Evolutionary conservation across 2,888 invertebrate species (phyloP).

Genomic region (Lobophora halterata): DNA sequence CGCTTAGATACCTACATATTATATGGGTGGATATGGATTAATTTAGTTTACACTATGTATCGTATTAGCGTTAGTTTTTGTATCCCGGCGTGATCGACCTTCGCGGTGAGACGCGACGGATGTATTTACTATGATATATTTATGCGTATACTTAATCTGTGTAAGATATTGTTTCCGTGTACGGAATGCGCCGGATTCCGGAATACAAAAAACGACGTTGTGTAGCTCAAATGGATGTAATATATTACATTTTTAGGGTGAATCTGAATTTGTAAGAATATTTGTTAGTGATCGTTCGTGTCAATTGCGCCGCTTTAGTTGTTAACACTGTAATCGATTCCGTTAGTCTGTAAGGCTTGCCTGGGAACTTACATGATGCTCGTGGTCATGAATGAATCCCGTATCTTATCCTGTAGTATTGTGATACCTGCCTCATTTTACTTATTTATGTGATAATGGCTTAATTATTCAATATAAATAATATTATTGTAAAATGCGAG

Average conservation of each 20-base stretch:
- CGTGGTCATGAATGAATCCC: conserved; percentile 12
- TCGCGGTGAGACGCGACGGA: background rate
- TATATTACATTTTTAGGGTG: conserved; percentile 59
- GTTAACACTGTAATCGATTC: conserved; percentile 59
- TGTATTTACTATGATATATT: conserved; percentile 15
- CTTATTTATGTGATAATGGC: conserved; percentile 29
- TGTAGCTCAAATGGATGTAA: conserved; percentile 66
- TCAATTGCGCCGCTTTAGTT: conserved; percentile 57
- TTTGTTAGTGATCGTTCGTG: conserved; percentile 56
- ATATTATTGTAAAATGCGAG: conserved; percentile 24
- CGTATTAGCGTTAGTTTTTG: conserved; percentile 40
- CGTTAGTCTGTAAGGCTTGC: conserved; percentile 18
- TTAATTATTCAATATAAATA: conserved; percentile 27
- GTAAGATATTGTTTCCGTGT: conserved; percentile 21
- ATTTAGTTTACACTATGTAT: conserved; percentile 42
- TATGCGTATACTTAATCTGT: conserved; percentile 13
- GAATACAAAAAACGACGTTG: conserved; percentile 47
- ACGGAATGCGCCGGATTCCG: conserved; percentile 19
- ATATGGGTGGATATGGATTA: conserved; percentile 65
- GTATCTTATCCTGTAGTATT: conserved; percentile 20
- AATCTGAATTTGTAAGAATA: conserved; percentile 70
- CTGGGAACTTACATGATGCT: conserved; percentile 11
- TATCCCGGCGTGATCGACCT: conserved; percentile 22
- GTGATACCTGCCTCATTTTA: conserved; percentile 27
- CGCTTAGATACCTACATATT: conserved; percentile 58